Percentiles rank a stretch among this genome's conserved stretches.
phyloP scores from a whole-genome alignment of 2,888 invertebrate species.

The Zootermopsis nevadensis region DNA sequence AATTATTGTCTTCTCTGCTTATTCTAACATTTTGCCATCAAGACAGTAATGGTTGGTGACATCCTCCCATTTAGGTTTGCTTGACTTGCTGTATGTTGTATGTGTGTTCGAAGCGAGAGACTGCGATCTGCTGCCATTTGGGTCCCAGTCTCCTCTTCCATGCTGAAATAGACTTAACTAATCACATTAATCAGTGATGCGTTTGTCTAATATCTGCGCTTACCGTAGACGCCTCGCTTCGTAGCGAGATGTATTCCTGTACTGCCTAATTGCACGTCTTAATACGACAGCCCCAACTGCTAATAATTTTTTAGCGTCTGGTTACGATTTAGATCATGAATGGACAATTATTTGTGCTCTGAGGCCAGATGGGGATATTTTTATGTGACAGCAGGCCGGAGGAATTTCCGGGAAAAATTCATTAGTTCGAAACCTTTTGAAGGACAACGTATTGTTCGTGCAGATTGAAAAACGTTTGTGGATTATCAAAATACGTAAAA shows the following conservation, averaged over 20 bases:
- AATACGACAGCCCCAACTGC: no score
- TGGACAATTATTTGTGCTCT: no score
- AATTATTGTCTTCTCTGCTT: conserved; percentile 40
- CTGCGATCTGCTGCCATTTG: conserved; percentile 40
- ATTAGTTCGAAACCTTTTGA: no score
- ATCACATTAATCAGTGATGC: conserved; percentile 44
- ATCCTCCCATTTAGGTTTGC: conserved; percentile 43
- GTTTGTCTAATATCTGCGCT: conserved; percentile 43
- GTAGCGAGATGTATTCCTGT: neutral
- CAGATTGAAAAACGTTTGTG: no score
- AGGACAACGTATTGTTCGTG: no score
- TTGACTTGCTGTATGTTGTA: conserved; percentile 32
- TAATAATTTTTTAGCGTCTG: no score
- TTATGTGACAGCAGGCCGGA: no score
- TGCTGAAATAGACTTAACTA: conserved; percentile 44
- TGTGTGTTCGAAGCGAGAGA: conserved; percentile 18
- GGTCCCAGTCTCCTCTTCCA: conserved; percentile 39
- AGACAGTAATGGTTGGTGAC: conserved; percentile 38
- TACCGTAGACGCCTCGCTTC: conserved; percentile 40
- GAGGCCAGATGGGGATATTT: no score
- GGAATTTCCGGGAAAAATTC: no score
- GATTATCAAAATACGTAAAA: no score
- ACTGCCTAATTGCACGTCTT: conserved; percentile 19
- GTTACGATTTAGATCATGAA: no score
- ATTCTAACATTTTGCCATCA: conserved; percentile 38